Base-by-base conservation (phyloP, 2,888 invertebrate species). In the Metallyticus violacea region DNA sequence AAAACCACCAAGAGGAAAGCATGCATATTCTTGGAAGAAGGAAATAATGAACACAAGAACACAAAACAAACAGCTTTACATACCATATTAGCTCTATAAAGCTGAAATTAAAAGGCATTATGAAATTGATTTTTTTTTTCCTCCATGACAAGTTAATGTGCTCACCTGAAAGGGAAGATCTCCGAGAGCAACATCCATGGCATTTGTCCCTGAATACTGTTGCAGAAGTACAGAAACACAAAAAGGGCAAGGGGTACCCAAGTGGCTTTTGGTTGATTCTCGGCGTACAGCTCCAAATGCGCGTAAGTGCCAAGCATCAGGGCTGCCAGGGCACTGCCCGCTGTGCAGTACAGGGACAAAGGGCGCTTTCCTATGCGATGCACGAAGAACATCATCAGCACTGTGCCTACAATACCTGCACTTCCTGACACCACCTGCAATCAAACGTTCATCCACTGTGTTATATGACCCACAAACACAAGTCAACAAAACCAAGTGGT, bases 101-200 rank as follows among this genome's bases (percentile, higher is more conserved):
- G n/a, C n/a, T n/a, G n/a, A n/a, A n/a, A n/a, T n/a, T n/a, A n/a
- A n/a, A n/a, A n/a, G n/a, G n/a, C n/a, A n/a, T n/a, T n/a, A n/a
- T n/a, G n/a, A n/a, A n/a, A n/a, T n/a, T n/a, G n/a, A n/a, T n/a
- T n/a, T n/a, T n/a, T n/a, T n/a, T n/a, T n/a, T n/a, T n/a, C n/a
- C n/a, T n/a, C 40, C 4, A 15, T 0, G 15, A 62, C 9, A 40
- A 2, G 40, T 40, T 40, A 9, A 9, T 40, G 9, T 40, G 40
- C 3, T 85, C 27, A 85, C 81, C 82, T 76, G 82, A 86, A 81
- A 5, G 86, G 86, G 62, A 92, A 91, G 6, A 94, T 92, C 90
- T 94, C 94, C 86, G 93, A 93, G 5, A 94, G 91, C 78, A 94
- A 89, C 87, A 93, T 92, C 94, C 94, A 94, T 1, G 94, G 93